Conservation (phyloP, 2,888 invertebrate species). For the Ophioninae sp. region DNA sequence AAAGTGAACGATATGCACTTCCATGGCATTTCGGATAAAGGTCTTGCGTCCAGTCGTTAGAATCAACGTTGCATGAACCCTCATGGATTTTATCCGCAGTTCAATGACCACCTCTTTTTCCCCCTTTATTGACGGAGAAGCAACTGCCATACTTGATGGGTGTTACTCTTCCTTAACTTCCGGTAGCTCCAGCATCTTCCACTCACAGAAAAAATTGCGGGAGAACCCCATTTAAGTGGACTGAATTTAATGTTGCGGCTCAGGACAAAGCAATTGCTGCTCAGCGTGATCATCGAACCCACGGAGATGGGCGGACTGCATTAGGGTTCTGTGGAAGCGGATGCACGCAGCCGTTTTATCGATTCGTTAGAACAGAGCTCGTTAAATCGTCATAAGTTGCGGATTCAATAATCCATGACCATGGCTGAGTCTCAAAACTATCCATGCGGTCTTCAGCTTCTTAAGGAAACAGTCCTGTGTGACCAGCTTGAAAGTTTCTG, state of each 20-base stretch:
- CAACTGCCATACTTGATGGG: slow-evolving; percentile 7
- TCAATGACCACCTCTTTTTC: not conserved
- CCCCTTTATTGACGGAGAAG: not conserved
- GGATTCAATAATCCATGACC: not conserved
- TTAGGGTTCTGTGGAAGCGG: slow-evolving; percentile 7
- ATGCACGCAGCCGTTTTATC: slow-evolving; percentile 26
- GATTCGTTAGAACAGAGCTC: not conserved
- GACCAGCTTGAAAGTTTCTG: no score
- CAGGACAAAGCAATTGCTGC: slow-evolving; percentile 3
- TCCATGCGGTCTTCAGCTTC: not conserved
- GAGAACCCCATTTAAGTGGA: slow-evolving; percentile 20
- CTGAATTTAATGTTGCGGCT: not conserved
- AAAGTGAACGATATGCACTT: slow-evolving; percentile 27
- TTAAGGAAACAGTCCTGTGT: not conserved
- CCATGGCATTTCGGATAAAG: slow-evolving; percentile 21
- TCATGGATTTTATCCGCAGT: slow-evolving; percentile 14
- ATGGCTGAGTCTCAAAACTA: not conserved
- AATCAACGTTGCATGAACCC: slow-evolving; percentile 48
- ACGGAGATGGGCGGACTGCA: not conserved
- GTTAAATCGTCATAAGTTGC: slow-evolving; percentile 11
- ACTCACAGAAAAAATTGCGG: slow-evolving; percentile 1
- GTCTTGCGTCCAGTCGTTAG: slow-evolving; percentile 29
- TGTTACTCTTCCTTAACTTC: slow-evolving; percentile 40
- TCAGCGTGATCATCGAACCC: slow-evolving; percentile 1
- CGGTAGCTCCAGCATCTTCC: slow-evolving; percentile 35